Evolutionary conservation across 2,888 invertebrate species (phyloP), one percentile per base, ranked within the genome.

Genomic region (Tetragnatha montana): DNA sequence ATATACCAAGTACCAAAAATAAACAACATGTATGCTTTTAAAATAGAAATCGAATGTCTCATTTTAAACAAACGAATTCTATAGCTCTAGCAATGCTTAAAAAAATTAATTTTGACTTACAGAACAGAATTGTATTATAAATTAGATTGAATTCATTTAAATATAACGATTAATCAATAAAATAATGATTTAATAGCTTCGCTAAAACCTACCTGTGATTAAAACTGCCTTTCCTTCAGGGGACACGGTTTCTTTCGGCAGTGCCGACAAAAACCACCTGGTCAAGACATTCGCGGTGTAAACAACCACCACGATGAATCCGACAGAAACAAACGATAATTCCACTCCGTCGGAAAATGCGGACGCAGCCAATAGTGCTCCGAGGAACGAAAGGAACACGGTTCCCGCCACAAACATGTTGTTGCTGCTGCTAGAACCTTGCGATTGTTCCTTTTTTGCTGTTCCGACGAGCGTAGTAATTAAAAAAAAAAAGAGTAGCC

Each of bases 201-300:
- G 1, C 1, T 1, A 50, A 19, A 49, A 8, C 60, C 22, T 81
- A 89, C 89, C 89, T 81, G 89, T 89, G 8, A 89, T 89, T 8
- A 89, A 47, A 12, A 89, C 89, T 8, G 89, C 89, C 71, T 89
- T 89, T 49, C 81, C 84, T 10, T 17, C 68, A 2, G 89, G 49
- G 7, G 68, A 70, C 47, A 89, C 89, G 10, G 60, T 51, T 21
- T 73, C 69, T 68, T 81, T 81, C 0, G 89, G 89, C 17, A 85
- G 17, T 6, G 71, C 70, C 0, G 85, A 85, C 21, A 89, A 22
- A 47, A 85, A 71, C 89, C 89, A 89, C n/a, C 89, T 70, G 10
- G 89, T 81, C 2, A 89, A 50, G 8, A 89, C 22, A 51, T 89
- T 89, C 14, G 89, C 89, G 3, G 85, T 81, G 22, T 89, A 89